phyloP scores from a whole-genome alignment of 2,888 invertebrate species.

The Tenodera sinensis region DNA sequence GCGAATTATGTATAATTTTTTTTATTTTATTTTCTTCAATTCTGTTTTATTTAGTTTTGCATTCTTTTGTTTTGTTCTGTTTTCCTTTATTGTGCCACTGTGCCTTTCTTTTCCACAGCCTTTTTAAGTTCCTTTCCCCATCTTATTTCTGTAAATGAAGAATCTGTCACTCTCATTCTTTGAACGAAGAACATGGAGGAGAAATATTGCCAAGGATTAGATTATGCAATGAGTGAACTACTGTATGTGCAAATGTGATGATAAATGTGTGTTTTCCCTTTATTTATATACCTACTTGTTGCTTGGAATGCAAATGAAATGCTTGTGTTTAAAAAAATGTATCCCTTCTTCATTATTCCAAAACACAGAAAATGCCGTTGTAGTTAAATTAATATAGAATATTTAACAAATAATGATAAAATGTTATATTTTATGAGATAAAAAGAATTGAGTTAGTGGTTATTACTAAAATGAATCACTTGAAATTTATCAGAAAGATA shows the following conservation, averaged over 20 bases:
- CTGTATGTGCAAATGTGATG: neutral
- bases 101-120: neutral
- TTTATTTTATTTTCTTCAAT: neutral
- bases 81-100: too few species aligned
- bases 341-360: neutral
- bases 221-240: neutral
- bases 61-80: too few species aligned
- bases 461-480: neutral
- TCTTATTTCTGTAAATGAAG: neutral
- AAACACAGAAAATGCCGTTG: neutral
- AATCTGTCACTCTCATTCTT: neutral
- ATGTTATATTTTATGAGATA: constrained; percentile 16
- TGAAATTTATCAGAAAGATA: neutral
- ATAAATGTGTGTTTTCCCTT: neutral
- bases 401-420: constrained; percentile 7
- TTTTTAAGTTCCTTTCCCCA: neutral
- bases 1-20: neutral
- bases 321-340: neutral
- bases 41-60: too few species aligned
- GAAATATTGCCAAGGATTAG: neutral
- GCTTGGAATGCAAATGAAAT: neutral
- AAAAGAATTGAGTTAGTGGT: neutral
- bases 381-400: constrained; percentile 14
- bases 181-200: neutral
- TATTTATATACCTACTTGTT: constrained; percentile 4